Conservation (phyloP, 2,888 invertebrate species). For the Cataglyphis livida region DNA sequence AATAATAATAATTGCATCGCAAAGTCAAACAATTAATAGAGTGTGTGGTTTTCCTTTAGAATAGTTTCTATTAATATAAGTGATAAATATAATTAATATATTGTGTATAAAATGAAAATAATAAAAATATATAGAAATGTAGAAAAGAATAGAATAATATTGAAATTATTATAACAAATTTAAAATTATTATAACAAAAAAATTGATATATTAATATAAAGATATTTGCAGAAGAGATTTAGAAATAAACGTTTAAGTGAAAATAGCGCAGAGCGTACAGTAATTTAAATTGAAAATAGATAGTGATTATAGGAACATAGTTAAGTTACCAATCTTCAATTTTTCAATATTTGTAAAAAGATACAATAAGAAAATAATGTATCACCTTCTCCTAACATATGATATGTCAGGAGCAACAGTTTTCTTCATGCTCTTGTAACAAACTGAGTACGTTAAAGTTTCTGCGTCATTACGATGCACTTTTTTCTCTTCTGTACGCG, state of each 20-base stretch:
- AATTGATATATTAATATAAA: no score
- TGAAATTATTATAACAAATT: not conserved
- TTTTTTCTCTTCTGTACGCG: not conserved
- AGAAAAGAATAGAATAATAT: not conserved
- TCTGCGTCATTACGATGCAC: not conserved
- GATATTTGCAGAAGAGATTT: no score
- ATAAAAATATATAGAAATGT: not conserved
- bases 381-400: not conserved
- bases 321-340: no score
- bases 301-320: no score
- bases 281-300: no score
- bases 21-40: not conserved
- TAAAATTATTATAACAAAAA: not conserved
- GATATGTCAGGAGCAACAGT: not conserved
- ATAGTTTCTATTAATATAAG: not conserved
- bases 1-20: not conserved
- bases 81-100: slow-evolving; percentile 3
- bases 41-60: not conserved
- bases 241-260: no score
- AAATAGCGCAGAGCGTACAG: no score
- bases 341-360: no score
- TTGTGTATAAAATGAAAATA: not conserved
- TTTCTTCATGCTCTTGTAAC: not conserved
- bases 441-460: not conserved
- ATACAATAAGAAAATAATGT: not conserved